Percentiles rank a stretch among this genome's conserved stretches.
Conservation (phyloP, 2,113 vertebrate species). For the Myrmophylax atrothorax region DNA sequence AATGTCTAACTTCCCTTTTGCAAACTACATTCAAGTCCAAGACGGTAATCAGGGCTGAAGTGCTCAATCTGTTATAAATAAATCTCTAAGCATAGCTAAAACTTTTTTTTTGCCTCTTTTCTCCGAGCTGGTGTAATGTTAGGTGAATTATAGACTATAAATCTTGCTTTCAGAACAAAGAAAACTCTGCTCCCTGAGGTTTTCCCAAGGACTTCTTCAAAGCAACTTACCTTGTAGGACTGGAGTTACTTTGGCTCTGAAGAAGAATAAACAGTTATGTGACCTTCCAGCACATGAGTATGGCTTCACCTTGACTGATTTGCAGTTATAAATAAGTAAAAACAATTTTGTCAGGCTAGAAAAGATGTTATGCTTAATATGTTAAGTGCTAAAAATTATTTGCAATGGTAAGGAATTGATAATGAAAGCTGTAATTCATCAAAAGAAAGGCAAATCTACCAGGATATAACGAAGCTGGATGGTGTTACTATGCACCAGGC, state of each 20-base stretch:
- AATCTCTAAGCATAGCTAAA: not conserved
- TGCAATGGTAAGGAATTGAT: not conserved
- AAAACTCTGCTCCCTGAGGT: not conserved
- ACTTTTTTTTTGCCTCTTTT: not conserved
- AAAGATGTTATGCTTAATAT: not conserved
- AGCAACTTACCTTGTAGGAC: not conserved
- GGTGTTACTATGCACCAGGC: not conserved
- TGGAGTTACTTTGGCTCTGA: not conserved
- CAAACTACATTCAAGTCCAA: not conserved
- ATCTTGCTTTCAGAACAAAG: not conserved
- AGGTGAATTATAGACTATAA: not conserved
- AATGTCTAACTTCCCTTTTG: not conserved
- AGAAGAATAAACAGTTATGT: not conserved
- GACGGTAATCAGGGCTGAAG: not conserved
- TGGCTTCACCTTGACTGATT: not conserved
- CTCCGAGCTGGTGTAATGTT: not conserved
- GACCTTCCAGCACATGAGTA: not conserved
- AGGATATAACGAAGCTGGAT: not conserved
- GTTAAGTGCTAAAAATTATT: not conserved
- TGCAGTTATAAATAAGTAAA: not conserved
- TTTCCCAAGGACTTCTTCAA: not conserved
- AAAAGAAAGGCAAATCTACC: not conserved
- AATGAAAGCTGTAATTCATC: not conserved
- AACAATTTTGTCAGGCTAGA: not conserved
- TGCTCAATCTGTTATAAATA: not conserved